Conservation (phyloP, 2,113 vertebrate species). For the Bagarius yarrelli region DNA sequence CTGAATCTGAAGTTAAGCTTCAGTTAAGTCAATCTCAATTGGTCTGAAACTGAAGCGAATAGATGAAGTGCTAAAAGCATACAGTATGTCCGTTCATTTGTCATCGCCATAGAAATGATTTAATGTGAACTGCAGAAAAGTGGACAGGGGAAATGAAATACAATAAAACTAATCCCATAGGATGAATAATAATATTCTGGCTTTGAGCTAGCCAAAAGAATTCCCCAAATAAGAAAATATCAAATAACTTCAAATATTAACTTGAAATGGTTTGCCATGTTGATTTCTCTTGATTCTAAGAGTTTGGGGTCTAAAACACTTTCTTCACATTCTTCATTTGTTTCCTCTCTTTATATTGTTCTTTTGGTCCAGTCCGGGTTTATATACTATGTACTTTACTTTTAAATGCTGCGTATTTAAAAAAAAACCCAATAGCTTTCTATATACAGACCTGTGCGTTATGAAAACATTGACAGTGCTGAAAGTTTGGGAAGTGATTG, state of each 20-base stretch:
- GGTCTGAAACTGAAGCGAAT: constrained; percentile 3
- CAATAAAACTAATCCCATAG: not conserved
- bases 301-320: constrained; percentile 32
- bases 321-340: constrained; percentile 54
- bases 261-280: constrained; percentile 15
- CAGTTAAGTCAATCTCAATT: constrained; percentile 9
- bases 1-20: constrained; percentile 38
- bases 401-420: constrained; percentile 37
- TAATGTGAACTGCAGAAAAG: constrained; percentile 1
- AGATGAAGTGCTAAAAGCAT: constrained; percentile 20
- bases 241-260: not conserved
- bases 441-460: constrained; percentile 52
- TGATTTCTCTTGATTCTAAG: constrained; percentile 23
- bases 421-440: constrained; percentile 44
- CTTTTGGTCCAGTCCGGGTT: constrained; percentile 23
- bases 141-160: not conserved
- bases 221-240: not conserved
- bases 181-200: not conserved
- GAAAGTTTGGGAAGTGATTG: constrained; percentile 41
- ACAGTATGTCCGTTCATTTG: constrained; percentile 7
- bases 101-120: constrained; percentile 1
- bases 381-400: constrained; percentile 23
- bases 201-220: not conserved
- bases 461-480: constrained; percentile 43
- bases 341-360: not conserved